Percentiles rank a stretch among this genome's conserved stretches.
Conservation (phyloP, 2,113 vertebrate species). For the Phylloscopus trochiloides region DNA sequence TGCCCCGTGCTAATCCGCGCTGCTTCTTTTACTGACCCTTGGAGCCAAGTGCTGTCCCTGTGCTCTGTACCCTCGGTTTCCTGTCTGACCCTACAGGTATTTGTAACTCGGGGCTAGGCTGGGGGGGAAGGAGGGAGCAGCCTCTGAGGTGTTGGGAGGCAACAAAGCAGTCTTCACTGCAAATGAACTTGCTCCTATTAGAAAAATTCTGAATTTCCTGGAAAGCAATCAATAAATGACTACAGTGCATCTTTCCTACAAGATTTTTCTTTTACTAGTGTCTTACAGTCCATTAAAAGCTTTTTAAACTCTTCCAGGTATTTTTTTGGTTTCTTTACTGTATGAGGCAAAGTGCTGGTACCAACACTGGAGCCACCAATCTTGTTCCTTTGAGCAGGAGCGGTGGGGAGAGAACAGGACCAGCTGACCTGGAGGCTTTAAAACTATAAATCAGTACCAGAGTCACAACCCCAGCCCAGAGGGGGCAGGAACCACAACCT, state of each 20-base stretch:
- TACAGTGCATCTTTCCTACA: constrained; percentile 58
- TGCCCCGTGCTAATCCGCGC: not conserved
- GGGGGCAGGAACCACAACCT: too few species aligned
- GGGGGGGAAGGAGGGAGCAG: not conserved
- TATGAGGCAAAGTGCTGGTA: not conserved
- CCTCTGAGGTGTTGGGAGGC: not conserved
- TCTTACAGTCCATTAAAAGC: constrained; percentile 62
- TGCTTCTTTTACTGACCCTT: constrained; percentile 6
- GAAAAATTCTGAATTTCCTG: constrained; percentile 46
- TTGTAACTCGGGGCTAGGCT: not conserved
- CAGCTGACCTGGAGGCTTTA: not conserved
- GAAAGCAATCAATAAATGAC: constrained; percentile 69
- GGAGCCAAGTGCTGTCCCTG: not conserved
- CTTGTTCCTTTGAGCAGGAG: not conserved
- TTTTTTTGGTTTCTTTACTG: not conserved
- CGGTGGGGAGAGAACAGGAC: not conserved
- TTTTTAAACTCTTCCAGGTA: constrained; percentile 14
- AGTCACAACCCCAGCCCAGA: not conserved
- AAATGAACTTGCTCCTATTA: constrained; percentile 35
- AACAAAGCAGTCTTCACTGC: constrained; percentile 6
- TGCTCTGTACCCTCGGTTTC: not conserved
- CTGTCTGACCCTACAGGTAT: not conserved
- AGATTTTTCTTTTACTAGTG: constrained; percentile 33
- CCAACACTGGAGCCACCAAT: not conserved
- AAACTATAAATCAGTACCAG: not conserved